A percentile compares a stretch with the other conserved stretches of the same genome.
phyloP scores from a whole-genome alignment of 2,888 invertebrate species.

The Tholera decimalis region DNA sequence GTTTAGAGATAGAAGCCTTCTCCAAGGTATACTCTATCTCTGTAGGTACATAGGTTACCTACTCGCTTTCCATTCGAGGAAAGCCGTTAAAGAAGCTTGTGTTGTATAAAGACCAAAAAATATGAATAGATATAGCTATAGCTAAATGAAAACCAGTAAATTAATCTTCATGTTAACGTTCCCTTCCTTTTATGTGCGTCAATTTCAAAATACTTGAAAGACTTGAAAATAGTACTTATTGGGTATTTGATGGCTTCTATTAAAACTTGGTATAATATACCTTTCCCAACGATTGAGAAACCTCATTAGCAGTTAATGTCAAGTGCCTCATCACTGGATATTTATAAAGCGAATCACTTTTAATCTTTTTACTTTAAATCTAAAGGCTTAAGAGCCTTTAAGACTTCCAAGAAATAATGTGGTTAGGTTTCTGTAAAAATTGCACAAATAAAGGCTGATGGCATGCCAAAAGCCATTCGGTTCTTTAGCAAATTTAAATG shows the following conservation, averaged over 20 bases:
- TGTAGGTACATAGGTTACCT: too few relatives aligned
- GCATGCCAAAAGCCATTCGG: background rate
- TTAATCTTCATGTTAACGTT: background rate
- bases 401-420: background rate
- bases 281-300: constrained; percentile 21
- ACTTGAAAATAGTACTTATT: background rate
- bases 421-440: background rate
- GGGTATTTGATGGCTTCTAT: constrained; percentile 19
- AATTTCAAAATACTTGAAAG: background rate
- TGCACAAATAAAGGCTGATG: background rate
- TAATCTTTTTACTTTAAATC: too few relatives aligned
- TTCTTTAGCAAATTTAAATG: background rate
- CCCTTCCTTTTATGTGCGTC: background rate
- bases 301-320: constrained; percentile 52
- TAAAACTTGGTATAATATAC: constrained; percentile 11
- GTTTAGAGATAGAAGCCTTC: too few relatives aligned
- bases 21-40: too few relatives aligned
- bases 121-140: too few relatives aligned
- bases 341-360: background rate
- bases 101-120: too few relatives aligned
- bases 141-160: background rate
- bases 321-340: background rate
- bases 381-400: background rate
- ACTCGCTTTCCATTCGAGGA: too few relatives aligned
- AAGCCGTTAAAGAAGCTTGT: too few relatives aligned